Base-by-base conservation (phyloP, 1,140 invertebrate species). In the Lamellibrachia luymesi region DNA sequence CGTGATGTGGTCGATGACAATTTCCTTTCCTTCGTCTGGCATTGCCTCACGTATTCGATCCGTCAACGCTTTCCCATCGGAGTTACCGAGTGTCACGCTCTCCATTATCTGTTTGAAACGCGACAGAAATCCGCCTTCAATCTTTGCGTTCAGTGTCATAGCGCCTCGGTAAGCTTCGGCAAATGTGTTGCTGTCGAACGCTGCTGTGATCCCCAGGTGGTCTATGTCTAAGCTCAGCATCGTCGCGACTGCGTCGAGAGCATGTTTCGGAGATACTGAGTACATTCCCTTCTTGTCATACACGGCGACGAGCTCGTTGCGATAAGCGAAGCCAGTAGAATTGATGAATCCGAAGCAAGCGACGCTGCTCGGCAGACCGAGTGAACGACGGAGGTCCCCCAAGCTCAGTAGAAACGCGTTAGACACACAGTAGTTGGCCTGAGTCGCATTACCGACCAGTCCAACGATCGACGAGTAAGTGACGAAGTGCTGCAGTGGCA, bases 311-410 rank as follows among this genome's bases (percentile, higher is more conserved):
- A 80, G 64, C 13, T 80, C 64, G 64, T 80, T 80, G 64, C 64
- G 64, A 22, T 80, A 22, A 22, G 64, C 64, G 64, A 80, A 80
- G 64, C 64, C 64, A 22, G 64, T 80, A 6, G 64, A 80, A 22
- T 80, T 80, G 64, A 80, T 80, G 64, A 80, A 8, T 2, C 64
- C 64, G 64, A 80, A 80, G 13, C 64, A 80, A 2, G 64, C 64
- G 64, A 80, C 64, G 64, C 64, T 80, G 64, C 64, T 80, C 64
- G 64, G 64, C 64, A 80, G 64, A 80, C 64, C 64, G 64, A 80
- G 64, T 22, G 64, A 10, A 8, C 64, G 64, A 6, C 64, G 64
- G 10, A 80, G 64, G 64, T 80, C 6, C 10, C 64, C 64, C 6
- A 80, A 22, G 64, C 64, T 22, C 10, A 80, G 64, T 22, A 80